phyloP scores from a whole-genome alignment of 1,140 invertebrate species.

The Caenorhabditis brenneri region DNA sequence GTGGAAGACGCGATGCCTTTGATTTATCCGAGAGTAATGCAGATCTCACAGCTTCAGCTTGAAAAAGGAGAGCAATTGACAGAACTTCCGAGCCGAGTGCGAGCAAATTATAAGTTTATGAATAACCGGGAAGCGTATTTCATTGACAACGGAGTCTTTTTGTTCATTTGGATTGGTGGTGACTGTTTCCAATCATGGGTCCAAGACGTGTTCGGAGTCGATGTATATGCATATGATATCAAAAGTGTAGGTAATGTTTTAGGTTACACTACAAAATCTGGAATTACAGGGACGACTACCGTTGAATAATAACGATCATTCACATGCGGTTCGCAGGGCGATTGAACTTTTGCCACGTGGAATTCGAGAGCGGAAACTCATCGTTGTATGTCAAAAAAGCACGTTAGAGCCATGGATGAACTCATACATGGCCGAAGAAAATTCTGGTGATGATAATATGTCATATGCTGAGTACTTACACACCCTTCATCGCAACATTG shows the following conservation, averaged over 20 bases:
- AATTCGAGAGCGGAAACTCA: constrained; percentile 77
- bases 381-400: constrained; percentile 87
- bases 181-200: constrained; percentile 72
- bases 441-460: constrained; percentile 77
- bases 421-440: constrained; percentile 93
- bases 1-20: constrained; percentile 56
- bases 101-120: constrained; percentile 55
- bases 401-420: constrained; percentile 91
- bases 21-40: constrained; percentile 62
- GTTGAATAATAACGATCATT: constrained; percentile 81
- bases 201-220: constrained; percentile 84
- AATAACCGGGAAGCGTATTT: constrained; percentile 61
- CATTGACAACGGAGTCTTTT: constrained; percentile 89
- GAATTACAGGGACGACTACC: constrained; percentile 79
- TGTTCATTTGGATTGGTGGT: constrained; percentile 92
- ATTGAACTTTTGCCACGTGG: constrained; percentile 72
- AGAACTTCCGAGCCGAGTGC: constrained; percentile 56
- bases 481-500: too few relatives aligned
- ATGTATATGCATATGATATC: constrained; percentile 82
- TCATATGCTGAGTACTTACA: constrained; percentile 99
- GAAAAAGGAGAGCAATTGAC: constrained; percentile 10
- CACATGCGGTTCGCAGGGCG: constrained; percentile 78
- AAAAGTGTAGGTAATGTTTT: constrained; percentile 75
- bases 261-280: too few relatives aligned
- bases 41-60: constrained; percentile 24